phyloP scores from a whole-genome alignment of 1,140 invertebrate species.

The Nasonia giraulti region DNA sequence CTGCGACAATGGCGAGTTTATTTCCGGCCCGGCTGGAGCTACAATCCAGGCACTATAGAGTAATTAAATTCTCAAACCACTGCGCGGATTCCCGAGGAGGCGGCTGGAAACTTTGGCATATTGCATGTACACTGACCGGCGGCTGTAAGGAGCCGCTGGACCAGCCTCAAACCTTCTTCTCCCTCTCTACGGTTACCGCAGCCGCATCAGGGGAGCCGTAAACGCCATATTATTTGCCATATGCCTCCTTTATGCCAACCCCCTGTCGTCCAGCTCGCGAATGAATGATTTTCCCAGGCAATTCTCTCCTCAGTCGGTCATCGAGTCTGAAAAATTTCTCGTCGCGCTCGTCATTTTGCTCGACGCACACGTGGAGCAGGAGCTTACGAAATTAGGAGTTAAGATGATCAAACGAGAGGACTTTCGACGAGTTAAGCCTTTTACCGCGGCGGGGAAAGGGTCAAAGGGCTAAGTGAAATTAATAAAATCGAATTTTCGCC shows the following conservation, averaged over 20 bases:
- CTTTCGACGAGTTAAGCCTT: conserved; percentile 30
- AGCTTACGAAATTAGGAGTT: conserved; percentile 37
- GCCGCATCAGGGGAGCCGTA: conserved; percentile 56
- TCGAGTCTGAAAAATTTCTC: neutral
- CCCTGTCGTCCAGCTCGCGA: conserved; percentile 8
- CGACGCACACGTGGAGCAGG: neutral
- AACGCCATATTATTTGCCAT: conserved; percentile 71
- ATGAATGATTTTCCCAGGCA: neutral
- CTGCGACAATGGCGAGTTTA: conserved; percentile 75
- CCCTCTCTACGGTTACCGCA: conserved; percentile 30
- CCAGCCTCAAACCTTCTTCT: conserved; percentile 57
- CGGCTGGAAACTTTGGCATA: conserved; percentile 69
- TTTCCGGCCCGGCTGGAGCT: conserved; percentile 74
- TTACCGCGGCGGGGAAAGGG: conserved; percentile 27
- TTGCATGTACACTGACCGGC: conserved; percentile 71
- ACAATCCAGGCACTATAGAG: conserved; percentile 75
- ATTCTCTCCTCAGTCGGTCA: neutral
- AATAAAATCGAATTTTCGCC: conserved; percentile 41
- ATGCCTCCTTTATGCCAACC: conserved; percentile 64
- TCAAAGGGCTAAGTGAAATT: conserved; percentile 46
- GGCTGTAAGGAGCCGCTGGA: conserved; percentile 10
- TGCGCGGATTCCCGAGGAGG: conserved; percentile 50
- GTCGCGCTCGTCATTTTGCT: neutral
- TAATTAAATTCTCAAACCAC: conserved; percentile 75
- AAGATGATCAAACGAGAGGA: conserved; percentile 38